A percentile compares a stretch with the other conserved stretches of the same genome.
phyloP scores from a whole-genome alignment of 2,888 invertebrate genomes.

The Tineola bisselliella region DNA sequence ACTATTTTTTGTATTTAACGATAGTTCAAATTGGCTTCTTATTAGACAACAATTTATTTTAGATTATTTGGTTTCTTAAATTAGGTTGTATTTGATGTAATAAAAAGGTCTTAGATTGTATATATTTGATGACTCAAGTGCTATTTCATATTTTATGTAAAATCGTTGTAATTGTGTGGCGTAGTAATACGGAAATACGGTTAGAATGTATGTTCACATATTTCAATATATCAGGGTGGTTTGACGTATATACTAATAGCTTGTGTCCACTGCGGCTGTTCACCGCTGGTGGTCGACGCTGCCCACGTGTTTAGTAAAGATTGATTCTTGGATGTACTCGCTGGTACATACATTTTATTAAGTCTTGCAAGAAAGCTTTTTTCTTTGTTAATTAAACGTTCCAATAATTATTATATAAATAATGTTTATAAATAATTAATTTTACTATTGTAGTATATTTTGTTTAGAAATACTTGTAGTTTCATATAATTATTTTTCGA shows the following conservation, averaged over 20 bases:
- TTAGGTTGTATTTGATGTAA: no score
- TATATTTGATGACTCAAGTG: no score
- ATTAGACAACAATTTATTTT: no score
- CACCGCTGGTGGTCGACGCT: conserved; percentile 14
- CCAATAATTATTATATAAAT: no score
- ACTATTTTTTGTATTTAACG: no score
- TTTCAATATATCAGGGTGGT: conserved; percentile 6
- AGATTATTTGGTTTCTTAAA: no score
- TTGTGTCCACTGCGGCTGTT: conserved; percentile 13
- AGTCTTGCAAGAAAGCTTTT: background rate
- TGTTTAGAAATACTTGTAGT: no score
- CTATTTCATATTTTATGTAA: background rate
- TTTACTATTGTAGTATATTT: no score
- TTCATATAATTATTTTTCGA: no score
- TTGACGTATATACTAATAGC: conserved; percentile 10
- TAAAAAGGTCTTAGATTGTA: no score
- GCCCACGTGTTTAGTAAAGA: conserved; percentile 8
- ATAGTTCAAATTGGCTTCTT: no score
- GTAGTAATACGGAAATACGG: background rate
- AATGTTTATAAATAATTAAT: no score
- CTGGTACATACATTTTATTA: background rate
- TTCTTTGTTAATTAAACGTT: background rate
- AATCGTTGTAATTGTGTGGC: background rate
- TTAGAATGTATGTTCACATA: conserved; percentile 4
- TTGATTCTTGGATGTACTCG: background rate